Base-by-base conservation (phyloP, 2,797 vertebrate genomes). In the Syncerus caffer region DNA sequence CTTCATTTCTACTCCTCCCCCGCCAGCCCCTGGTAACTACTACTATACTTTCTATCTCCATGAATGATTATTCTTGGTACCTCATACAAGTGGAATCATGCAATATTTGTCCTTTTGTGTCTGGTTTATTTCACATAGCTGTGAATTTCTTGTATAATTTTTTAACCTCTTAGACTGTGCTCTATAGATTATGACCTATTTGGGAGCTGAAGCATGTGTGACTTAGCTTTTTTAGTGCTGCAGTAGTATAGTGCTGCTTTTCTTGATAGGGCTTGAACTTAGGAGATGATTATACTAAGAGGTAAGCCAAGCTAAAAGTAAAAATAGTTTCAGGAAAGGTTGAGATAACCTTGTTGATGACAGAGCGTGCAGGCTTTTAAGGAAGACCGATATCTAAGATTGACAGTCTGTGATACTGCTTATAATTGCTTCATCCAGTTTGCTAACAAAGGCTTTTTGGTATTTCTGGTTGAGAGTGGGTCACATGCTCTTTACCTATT, bases 311-410 rank as follows among this genome's bases (percentile, higher is more conserved):
- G 16, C 87, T 83, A 78, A 89, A 93, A 76, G 78, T 93, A 96
- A 97, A 92, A 85, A 62, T 85, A 96, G 94, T 19, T 47, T 91
- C 29, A 94, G 62, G 55, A 91, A 89, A 55, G 45, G 17, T n/a
- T 84, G 62, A 76, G 93, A 92, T 97, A 91, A 96, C 42, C 76
- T 94, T 17, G 0, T 45, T 84, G 95, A 85, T 62, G 92, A 62
- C 45, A 80, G 71, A 89, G 67, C 42, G 8, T 71, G 50, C 7
- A 47, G 57, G n/a, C 47, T 92, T 57, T 34, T 84, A 58, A 53
- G 55, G 45, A 71, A 82, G 51, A n/a, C 9, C 1, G 74, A 14
- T 85, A 31, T 85, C 45, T 47, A 27, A 78, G 82, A 51, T 45
- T 38, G 85, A 91, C 38, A 64, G 74, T 29, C 76, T 27, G 47